Conservation (phyloP, 1,140 invertebrate genomes). For the Pseudomyrmex pallidus region DNA sequence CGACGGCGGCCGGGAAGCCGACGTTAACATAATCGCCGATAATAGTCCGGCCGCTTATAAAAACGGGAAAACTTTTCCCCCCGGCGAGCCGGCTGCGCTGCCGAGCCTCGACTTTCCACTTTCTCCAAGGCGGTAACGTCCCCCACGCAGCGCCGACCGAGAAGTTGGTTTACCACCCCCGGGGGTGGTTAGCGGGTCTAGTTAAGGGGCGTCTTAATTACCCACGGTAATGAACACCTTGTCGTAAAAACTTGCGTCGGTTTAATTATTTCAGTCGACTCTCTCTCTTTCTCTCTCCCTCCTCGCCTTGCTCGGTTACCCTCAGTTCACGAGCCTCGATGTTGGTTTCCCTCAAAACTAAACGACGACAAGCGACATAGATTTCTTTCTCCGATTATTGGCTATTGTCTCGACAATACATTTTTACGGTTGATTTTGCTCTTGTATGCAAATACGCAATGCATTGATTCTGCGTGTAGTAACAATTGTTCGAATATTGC, state of each 20-base stretch:
- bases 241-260: slow-evolving; percentile 85
- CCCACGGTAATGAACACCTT: slow-evolving; percentile 86
- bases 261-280: slow-evolving; percentile 84
- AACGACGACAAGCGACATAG: slow-evolving; percentile 57
- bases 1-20: slow-evolving; percentile 27
- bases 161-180: slow-evolving; percentile 85
- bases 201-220: slow-evolving; percentile 86
- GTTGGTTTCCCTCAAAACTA: slow-evolving; percentile 49
- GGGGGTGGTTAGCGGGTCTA: slow-evolving; percentile 83
- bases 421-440: background rate
- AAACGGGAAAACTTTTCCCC: slow-evolving; percentile 76
- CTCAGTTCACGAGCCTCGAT: slow-evolving; percentile 62
- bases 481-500: background rate
- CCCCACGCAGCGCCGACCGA: slow-evolving; percentile 71
- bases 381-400: slow-evolving; percentile 57
- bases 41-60: slow-evolving; percentile 81
- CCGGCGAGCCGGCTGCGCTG: slow-evolving; percentile 32
- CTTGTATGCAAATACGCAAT: background rate
- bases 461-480: background rate
- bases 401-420: background rate
- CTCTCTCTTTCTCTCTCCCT: slow-evolving; percentile 17
- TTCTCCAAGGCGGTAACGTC: slow-evolving; percentile 66
- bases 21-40: slow-evolving; percentile 81
- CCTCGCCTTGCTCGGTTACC: slow-evolving; percentile 67
- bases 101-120: slow-evolving; percentile 39